Evolutionary conservation across 2,888 invertebrate genomes (phyloP).

Genomic region (Corbicula japonica): DNA sequence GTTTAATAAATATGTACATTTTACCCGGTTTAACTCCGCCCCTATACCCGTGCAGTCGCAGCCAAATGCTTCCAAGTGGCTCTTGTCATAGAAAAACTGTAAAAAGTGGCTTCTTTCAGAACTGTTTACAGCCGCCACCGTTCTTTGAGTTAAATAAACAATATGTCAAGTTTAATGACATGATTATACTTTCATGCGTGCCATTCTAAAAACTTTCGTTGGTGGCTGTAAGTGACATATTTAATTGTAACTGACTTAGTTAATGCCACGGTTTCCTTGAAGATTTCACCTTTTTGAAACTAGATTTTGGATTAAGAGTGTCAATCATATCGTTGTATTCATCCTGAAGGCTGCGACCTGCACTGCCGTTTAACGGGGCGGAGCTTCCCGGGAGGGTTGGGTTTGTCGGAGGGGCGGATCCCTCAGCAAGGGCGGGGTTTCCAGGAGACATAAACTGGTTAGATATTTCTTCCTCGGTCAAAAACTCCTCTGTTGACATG

Average conservation of each 20-base stretch:
- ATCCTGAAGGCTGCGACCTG: constrained; percentile 21
- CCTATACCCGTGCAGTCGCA: constrained; percentile 6
- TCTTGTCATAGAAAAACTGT: not conserved
- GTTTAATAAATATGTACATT: not conserved
- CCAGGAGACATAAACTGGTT: no score
- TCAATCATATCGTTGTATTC: constrained; percentile 40
- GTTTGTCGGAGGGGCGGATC: constrained; percentile 15
- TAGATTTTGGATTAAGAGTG: constrained; percentile 11
- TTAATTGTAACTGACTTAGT: not conserved
- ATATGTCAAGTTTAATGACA: no score
- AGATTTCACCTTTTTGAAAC: constrained; percentile 4
- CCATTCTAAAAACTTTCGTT: not conserved
- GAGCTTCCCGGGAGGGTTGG: constrained; percentile 18
- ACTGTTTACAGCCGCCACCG: no score
- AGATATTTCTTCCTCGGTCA: constrained; percentile 34
- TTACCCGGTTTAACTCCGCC: constrained; percentile 14
- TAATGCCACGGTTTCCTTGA: constrained; percentile 25
- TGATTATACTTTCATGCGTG: no score
- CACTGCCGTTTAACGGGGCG: constrained; percentile 17
- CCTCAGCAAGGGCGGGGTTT: not conserved
- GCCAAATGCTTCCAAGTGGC: constrained; percentile 40
- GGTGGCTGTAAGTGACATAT: no score
- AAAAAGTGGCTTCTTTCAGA: not conserved
- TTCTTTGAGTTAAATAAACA: no score
- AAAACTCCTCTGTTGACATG: constrained; percentile 37